Base-by-base conservation (phyloP, 1,140 invertebrate species). In the Wasmannia auropunctata region DNA sequence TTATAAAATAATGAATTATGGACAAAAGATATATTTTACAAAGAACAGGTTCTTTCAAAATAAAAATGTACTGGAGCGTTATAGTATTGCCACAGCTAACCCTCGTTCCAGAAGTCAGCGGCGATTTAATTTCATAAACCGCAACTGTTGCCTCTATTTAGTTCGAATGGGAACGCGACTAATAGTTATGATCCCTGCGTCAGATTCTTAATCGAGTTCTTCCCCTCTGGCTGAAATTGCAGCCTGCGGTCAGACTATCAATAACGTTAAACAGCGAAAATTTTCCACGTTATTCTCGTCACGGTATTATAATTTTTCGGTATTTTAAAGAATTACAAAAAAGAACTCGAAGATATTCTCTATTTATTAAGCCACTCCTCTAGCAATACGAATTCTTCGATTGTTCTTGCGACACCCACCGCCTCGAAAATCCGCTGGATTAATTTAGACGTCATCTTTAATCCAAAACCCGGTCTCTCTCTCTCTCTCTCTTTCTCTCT, bases 91-190 rank as follows among this genome's bases (percentile, higher is more conserved):
- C 49, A 86, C 88, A 89, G 90, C 89, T 92, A 90, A 92, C 90
- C 86, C 85, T 92, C 90, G 90, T 93, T 93, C 88, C 88, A 86
- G 69, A 90, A 91, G 88, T 93, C 88, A 79, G 90, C 92, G 87
- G 89, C 92, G 90, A 95, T 93, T 95, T 94, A 94, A 95, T 95
- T 95, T 95, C 94, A 95, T 95, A 95, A 95, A 95, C 94, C 94
- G 93, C 95, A 95, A 95, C 94, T 95, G 94, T 95, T 95, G 91
- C 94, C 94, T 92, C 93, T 92, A 94, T 94, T 94, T 91, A 91
- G 89, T 92, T 91, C 86, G 89, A 94, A 94, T 94, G 91, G 91
- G 92, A 90, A 91, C 88, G 85, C 88, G 90, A 90, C 92, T 93
- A 93, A 94, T 91, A 91, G 92, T 94, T 95, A 94, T 93, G 91